Percentiles rank a stretch among this genome's conserved stretches.
These are phyloP conservation scores for Scomber japonicus DNA, from an alignment of 2,113 vertebrate species.

Conservation along the genomic window DNA sequence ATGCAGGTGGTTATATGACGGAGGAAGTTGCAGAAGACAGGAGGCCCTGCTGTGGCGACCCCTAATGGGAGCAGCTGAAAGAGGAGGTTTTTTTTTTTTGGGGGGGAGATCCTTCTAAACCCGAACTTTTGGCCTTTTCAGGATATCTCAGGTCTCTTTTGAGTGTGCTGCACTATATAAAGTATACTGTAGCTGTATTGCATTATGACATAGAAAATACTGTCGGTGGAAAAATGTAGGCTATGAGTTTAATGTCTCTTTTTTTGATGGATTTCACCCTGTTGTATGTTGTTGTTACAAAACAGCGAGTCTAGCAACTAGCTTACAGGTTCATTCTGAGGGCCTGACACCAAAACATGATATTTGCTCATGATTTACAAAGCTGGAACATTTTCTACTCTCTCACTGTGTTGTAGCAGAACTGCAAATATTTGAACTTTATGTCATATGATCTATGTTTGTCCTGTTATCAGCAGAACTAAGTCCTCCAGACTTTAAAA, in stretches of 20 bases:
- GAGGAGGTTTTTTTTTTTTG: too few species aligned
- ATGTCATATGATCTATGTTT: conserved; percentile 4
- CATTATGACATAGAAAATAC: too few species aligned
- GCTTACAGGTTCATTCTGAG: background rate
- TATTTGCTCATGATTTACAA: background rate
- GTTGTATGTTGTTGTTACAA: background rate
- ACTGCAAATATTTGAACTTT: conserved; percentile 4
- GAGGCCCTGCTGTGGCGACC: too few species aligned
- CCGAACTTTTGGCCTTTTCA: too few species aligned
- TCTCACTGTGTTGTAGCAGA: background rate
- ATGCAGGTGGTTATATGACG: too few species aligned
- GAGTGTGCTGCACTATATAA: too few species aligned
- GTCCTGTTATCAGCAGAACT: background rate
- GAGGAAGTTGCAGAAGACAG: too few species aligned
- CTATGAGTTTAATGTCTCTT: background rate
- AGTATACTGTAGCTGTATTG: background rate
- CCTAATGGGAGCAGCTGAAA: too few species aligned
- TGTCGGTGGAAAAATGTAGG: too few species aligned
- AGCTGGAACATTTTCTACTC: background rate
- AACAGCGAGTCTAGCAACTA: background rate
- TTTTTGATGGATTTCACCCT: background rate
- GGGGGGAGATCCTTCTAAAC: too few species aligned
- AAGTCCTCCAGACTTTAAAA: background rate
- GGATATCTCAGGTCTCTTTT: too few species aligned
- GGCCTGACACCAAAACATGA: background rate